Evolutionary conservation across 2,888 invertebrate species (phyloP), one percentile per base, ranked within the genome.

Genomic region (Baronia brevicornis): DNA sequence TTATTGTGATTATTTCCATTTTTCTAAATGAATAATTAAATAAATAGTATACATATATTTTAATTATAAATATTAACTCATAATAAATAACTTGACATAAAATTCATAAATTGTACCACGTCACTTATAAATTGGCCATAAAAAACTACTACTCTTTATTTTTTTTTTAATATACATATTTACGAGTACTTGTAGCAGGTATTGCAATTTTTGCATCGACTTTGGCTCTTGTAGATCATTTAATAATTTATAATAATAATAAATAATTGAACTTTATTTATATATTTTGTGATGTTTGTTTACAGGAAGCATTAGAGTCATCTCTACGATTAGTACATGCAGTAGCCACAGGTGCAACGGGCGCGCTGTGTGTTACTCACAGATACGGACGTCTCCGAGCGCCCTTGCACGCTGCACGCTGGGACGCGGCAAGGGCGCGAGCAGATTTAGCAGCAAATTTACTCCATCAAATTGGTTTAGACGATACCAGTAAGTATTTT

Each of bases 371-470:
- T 66, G 89, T 91, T 41, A 89, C 90, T 3, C 89, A 90, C 53
- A 85, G 87, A 10, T 91, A 88, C 74, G 88, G 89, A 30, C 86
- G 91, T 8, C 84, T 93, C 39, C 86, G 88, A 38, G 89, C 92
- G 17, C 89, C 91, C 14, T 71, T 93, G 45, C 88, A 90, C 62
- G 88, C 92, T 1, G 77, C 87, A 23, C 85, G 91, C 23, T 94
- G 91, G 85, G 91, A 93, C 60, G 86, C 90, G 5, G 90, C 91
- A 8, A 85, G 92, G 41, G 92, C 94, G 58, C 91, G 93, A 55
- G 90, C 91, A 21, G 94, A 94, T 61, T 86, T 94, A 48, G 90
- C 93, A 3, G 92, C 93, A 23, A 88, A 89, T 42, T 84, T 94
- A 40, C 75, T 94, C 3, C 90, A 91, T 53, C 91, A 92, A 60